Evolutionary conservation across 92 coral and sea anemone genomes (phyloP).

Genomic region (Scolanthus callimorphus): DNA sequence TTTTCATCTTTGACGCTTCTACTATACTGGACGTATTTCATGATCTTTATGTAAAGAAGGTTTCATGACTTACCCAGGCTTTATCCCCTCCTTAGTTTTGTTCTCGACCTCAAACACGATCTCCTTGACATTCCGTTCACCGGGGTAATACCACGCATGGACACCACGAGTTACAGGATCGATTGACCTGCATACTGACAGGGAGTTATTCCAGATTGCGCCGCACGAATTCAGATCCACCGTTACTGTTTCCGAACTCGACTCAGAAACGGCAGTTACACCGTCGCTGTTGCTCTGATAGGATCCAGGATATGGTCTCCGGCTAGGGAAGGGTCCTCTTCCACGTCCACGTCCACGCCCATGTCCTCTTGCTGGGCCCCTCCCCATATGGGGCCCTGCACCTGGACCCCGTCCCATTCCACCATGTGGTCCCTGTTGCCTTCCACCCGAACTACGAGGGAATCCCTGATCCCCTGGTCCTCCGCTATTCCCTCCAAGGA

Average conservation of each 20-base stretch:
- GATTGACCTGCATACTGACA: constrained; percentile 3
- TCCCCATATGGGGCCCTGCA: not conserved
- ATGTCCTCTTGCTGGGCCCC: not conserved
- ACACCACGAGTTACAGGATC: too few relatives aligned
- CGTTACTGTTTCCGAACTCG: not conserved
- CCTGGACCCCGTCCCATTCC: not conserved
- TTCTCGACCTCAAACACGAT: not conserved
- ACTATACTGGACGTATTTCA: too few relatives aligned
- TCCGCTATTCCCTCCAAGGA: too few relatives aligned
- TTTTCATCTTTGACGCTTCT: too few relatives aligned
- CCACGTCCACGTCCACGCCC: not conserved
- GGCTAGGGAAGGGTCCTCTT: too few relatives aligned
- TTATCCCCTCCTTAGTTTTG: too few relatives aligned
- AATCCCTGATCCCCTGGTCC: not conserved
- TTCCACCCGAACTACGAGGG: not conserved
- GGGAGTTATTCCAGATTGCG: constrained; percentile 6
- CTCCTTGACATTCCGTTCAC: not conserved
- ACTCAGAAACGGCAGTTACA: not conserved
- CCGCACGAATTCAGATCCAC: not conserved
- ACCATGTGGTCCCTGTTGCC: not conserved
- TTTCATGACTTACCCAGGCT: too few relatives aligned
- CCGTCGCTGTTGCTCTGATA: not conserved
- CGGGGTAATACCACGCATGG: not conserved
- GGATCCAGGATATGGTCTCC: too few relatives aligned
- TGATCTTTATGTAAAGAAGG: too few relatives aligned